Conservation (phyloP, 2,888 invertebrate genomes). For the Sycophila texana region DNA sequence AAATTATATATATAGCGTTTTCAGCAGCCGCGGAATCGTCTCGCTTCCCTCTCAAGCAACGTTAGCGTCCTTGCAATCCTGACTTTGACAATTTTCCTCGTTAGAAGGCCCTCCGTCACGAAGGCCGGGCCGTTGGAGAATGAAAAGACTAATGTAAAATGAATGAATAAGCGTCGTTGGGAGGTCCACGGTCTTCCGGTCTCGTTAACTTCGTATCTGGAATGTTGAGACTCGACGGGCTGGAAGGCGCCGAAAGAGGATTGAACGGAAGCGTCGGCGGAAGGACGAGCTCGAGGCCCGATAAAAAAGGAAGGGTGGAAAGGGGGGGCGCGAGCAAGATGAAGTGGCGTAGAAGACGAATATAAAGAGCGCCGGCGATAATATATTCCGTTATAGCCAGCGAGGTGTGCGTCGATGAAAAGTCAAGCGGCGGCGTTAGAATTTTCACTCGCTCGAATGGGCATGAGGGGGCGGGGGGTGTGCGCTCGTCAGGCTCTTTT, state of each 20-base stretch:
- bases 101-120: conserved; percentile 29
- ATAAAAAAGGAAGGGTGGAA: conserved; percentile 26
- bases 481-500: too few species aligned
- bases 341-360: not conserved
- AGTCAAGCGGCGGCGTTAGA: conserved; percentile 34
- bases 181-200: conserved; percentile 30
- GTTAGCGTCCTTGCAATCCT: not conserved
- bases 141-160: conserved; percentile 51
- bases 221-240: conserved; percentile 41
- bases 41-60: not conserved
- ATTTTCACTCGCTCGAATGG: conserved; percentile 39
- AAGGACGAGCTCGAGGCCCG: conserved; percentile 28
- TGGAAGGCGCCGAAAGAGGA: conserved; percentile 48
- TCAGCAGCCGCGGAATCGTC: not conserved
- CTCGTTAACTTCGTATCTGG: conserved; percentile 53
- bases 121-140: not conserved
- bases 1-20: too few species aligned
- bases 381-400: conserved; percentile 30
- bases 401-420: conserved; percentile 44
- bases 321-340: not conserved
- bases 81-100: conserved; percentile 49
- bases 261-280: conserved; percentile 44
- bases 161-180: conserved; percentile 44
- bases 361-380: not conserved
- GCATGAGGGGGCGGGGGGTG: not conserved